Conservation (phyloP, 2,888 invertebrate species). For the Patella depressa region DNA sequence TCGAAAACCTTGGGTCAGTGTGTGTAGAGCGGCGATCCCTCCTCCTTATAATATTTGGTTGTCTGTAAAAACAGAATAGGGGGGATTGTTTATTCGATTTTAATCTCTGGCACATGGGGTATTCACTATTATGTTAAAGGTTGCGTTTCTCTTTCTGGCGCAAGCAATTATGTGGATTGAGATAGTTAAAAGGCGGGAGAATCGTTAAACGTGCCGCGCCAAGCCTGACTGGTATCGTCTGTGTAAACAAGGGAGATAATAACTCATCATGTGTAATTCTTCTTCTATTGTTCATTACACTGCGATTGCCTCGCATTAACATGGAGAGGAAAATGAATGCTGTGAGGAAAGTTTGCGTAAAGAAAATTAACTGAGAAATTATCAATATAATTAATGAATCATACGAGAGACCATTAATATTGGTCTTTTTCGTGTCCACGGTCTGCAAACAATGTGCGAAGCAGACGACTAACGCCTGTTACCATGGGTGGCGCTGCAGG, state of each 20-base stretch:
- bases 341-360: constrained; percentile 26
- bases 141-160: too few relatives aligned
- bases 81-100: too few relatives aligned
- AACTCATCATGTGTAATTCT: background rate
- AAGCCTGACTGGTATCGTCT: constrained; percentile 1
- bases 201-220: background rate
- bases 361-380: constrained; percentile 27
- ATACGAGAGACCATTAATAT: constrained; percentile 14
- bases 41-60: too few relatives aligned
- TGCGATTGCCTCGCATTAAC: background rate
- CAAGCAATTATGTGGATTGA: too few relatives aligned
- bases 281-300: background rate
- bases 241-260: constrained; percentile 7
- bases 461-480: constrained; percentile 4
- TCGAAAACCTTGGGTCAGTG: too few relatives aligned
- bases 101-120: too few relatives aligned
- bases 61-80: too few relatives aligned
- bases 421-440: constrained; percentile 4
- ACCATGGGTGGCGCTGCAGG: background rate
- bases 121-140: too few relatives aligned
- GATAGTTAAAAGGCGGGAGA: background rate
- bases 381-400: constrained; percentile 31
- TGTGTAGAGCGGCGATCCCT: too few relatives aligned
- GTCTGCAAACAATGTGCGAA: constrained; percentile 1
- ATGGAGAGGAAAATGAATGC: constrained; percentile 20